Conservation (phyloP, 2,888 invertebrate genomes). For the Drosophila setosimentum region DNA sequence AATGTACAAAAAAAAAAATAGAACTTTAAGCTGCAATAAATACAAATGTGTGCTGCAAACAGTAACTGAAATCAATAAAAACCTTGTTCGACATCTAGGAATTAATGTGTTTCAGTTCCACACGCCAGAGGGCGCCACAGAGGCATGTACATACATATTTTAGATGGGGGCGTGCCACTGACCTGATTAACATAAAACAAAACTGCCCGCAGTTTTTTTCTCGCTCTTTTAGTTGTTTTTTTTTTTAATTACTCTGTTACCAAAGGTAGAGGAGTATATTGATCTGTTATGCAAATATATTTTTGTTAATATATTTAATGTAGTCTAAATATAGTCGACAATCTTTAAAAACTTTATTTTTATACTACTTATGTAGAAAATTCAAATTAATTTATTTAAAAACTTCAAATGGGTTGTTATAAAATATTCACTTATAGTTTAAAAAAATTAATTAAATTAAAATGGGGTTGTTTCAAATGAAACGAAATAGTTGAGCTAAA, state of each 20-base stretch:
- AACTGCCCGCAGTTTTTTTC: conserved; percentile 71
- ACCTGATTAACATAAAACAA: conserved; percentile 82
- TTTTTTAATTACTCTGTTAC: neutral
- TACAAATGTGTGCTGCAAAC: neutral
- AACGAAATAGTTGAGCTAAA: neutral
- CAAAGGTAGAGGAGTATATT: neutral
- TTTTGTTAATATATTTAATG: neutral
- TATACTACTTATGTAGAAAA: neutral
- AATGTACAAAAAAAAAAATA: neutral
- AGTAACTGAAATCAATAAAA: conserved; percentile 14
- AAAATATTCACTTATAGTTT: neutral
- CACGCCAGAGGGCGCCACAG: conserved; percentile 25
- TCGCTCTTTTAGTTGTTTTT: neutral
- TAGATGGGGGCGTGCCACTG: conserved; percentile 71
- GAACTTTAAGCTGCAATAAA: conserved; percentile 1
- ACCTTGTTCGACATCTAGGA: conserved; percentile 37
- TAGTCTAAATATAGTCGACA: neutral
- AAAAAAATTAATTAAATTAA: neutral
- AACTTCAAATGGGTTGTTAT: neutral
- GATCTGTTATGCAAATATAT: neutral
- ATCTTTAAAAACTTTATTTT: neutral
- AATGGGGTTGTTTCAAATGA: neutral
- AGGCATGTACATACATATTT: neutral
- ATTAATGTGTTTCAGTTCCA: conserved; percentile 9
- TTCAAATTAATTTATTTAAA: neutral